Percentiles rank a stretch among this genome's conserved stretches.
Conservation (phyloP, 2,888 invertebrate genomes). For the Ophion costatus region DNA sequence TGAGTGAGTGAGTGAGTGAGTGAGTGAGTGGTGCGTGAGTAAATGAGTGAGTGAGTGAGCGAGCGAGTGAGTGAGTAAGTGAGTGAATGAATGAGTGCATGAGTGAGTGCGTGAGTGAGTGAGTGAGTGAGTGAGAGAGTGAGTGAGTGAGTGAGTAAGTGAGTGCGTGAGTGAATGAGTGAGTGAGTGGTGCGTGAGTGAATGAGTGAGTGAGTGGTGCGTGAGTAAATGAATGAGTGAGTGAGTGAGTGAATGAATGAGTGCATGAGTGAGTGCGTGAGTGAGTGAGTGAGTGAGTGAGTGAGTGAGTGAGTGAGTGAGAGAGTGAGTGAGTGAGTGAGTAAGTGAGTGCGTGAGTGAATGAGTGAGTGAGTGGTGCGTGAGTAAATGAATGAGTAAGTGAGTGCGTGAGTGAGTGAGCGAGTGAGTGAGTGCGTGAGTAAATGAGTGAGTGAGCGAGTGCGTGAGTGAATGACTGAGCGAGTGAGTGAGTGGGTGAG, state of each 20-base stretch:
- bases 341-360: background rate
- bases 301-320: background rate
- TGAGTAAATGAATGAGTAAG: too few species aligned
- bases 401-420: background rate
- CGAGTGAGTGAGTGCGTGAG: background rate
- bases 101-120: background rate
- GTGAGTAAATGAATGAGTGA: too few species aligned
- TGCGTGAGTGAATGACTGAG: background rate
- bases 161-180: background rate
- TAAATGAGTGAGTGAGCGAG: background rate
- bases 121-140: background rate
- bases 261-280: background rate
- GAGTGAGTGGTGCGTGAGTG: background rate
- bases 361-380: background rate
- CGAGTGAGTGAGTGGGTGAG: background rate
- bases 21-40: too few species aligned
- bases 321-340: background rate
- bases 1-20: conserved; percentile 11
- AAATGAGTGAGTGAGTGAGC: background rate
- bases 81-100: background rate
- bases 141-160: background rate
- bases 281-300: background rate
- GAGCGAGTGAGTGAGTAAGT: background rate
- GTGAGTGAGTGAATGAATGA: background rate
- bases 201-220: background rate